phyloP scores from a whole-genome alignment of 1,140 invertebrate genomes.

The Diprion similis region DNA sequence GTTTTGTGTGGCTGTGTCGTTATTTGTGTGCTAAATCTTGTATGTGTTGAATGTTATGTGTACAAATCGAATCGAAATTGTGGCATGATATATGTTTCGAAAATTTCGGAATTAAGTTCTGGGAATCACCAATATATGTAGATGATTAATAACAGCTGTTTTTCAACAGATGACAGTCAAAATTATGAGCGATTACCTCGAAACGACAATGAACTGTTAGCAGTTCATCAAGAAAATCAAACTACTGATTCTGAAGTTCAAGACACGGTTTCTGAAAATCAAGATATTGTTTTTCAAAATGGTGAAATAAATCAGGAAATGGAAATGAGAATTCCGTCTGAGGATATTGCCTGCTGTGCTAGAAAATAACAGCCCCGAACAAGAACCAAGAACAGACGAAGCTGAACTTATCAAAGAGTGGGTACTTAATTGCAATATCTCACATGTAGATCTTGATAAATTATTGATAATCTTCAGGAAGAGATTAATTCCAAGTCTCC shows the following conservation, averaged over 20 bases:
- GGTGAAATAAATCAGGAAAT: not conserved
- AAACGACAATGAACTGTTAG: not conserved
- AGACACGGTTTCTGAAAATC: not conserved
- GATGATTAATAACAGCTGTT: not conserved
- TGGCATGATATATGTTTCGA: not conserved
- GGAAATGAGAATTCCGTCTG: not conserved
- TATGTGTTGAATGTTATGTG: too few relatives aligned
- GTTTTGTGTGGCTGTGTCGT: too few relatives aligned
- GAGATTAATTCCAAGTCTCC: conserved; percentile 21
- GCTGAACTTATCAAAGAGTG: too few relatives aligned
- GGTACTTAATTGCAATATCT: conserved; percentile 37
- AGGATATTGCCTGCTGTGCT: not conserved
- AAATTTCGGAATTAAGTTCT: not conserved
- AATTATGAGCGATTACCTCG: not conserved
- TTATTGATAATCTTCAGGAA: conserved; percentile 19
- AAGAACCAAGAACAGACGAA: not conserved
- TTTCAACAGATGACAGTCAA: not conserved
- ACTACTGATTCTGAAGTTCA: conserved; percentile 28
- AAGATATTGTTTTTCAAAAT: not conserved
- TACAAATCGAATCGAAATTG: too few relatives aligned
- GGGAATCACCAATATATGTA: not conserved
- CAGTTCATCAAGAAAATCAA: not conserved
- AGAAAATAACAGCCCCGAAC: not conserved
- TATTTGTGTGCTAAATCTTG: too few relatives aligned
- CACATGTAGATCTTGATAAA: conserved; percentile 16